Base-by-base conservation (phyloP, 2,888 invertebrate genomes). In the Therioaphis trifolii region DNA sequence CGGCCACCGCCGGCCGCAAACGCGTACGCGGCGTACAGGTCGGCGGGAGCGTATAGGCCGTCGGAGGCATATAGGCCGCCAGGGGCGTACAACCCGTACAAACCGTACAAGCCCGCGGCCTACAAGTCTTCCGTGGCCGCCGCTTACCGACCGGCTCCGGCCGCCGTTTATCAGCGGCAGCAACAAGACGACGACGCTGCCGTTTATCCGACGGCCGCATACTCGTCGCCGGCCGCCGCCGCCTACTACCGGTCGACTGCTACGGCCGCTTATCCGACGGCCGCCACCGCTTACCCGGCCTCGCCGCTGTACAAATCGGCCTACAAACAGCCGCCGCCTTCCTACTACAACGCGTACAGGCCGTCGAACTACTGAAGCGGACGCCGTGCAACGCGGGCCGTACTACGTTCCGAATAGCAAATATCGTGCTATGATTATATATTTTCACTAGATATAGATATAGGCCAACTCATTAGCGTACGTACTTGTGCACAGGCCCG, bases 121-220 rank as follows among this genome's bases (percentile, higher is more conserved):
- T 79, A 85, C 71, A 75, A 78, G 68, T 85, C 85, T 52, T 40
- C 78, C 21, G 14, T 52, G 21, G 61, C 82, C 43, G 82, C 84
- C 52, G 72, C 84, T 43, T 85, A 85, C 78, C 72, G 72, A 11
- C 85, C 85, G 66, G 85, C 85, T 15, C 84, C 84, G 21, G 74
- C 78, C 55, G 61, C 80, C 14, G 46, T 84, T 24, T 69, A 75
- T 58, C 80, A 75, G 55, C 52, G 55, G n/a, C n/a, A n/a, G n/a
- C n/a, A n/a, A n/a, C n/a, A n/a, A n/a, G n/a, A n/a, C n/a, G n/a
- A 79, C 68, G 12, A 55, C 49, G 46, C 78, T 14, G 66, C 80
- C 46, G 12, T 76, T 46, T 46, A 46, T 76, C 76, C 24, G 15
- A 74, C 75, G 15, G 68, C 75, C 46, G 40, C 74, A 15, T 74